Evolutionary conservation across 2,113 vertebrate species (phyloP).

Genomic region (Oreochromis spilurus): DNA sequence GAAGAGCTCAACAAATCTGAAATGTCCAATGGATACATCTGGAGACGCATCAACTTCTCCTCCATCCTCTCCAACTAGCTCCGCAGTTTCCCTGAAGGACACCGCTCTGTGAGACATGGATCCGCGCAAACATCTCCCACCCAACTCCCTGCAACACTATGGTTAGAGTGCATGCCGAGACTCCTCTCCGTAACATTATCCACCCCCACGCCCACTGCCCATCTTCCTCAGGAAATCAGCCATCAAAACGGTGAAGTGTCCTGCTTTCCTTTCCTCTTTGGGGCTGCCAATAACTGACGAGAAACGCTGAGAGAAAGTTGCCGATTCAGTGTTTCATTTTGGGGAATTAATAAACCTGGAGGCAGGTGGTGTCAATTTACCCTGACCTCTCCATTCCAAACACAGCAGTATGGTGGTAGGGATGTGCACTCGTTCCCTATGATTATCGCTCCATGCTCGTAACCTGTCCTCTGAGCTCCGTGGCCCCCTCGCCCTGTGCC

Average conservation of each 20-base stretch:
- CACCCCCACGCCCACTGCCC: slow-evolving; percentile 15
- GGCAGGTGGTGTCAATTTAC: not conserved
- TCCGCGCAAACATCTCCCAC: slow-evolving; percentile 14
- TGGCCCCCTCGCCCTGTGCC: slow-evolving; percentile 66
- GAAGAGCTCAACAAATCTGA: not conserved
- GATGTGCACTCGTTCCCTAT: slow-evolving; percentile 32
- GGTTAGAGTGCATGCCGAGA: slow-evolving; percentile 43
- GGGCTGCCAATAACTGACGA: slow-evolving; percentile 17
- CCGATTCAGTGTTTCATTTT: not conserved
- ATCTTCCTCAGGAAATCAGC: slow-evolving; percentile 33
- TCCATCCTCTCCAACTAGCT: not conserved
- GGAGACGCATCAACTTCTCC: slow-evolving; percentile 24
- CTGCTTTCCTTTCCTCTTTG: slow-evolving; percentile 21
- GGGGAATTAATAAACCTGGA: not conserved
- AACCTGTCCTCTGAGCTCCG: slow-evolving; percentile 69
- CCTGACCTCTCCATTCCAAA: not conserved
- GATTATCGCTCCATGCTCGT: slow-evolving; percentile 81
- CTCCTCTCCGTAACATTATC: slow-evolving; percentile 21
- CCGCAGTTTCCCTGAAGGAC: not conserved
- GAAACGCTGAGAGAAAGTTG: slow-evolving; percentile 21
- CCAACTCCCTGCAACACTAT: slow-evolving; percentile 48
- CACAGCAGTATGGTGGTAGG: slow-evolving; percentile 18
- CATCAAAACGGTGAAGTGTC: slow-evolving; percentile 23
- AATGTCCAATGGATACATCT: slow-evolving; percentile 55
- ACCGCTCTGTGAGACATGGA: slow-evolving; percentile 38